Percentiles rank a stretch among this genome's conserved stretches.
These are phyloP conservation scores for Yponomeuta plumbellus DNA, from an alignment of 2,888 invertebrate genomes.

Conservation along the genomic window DNA sequence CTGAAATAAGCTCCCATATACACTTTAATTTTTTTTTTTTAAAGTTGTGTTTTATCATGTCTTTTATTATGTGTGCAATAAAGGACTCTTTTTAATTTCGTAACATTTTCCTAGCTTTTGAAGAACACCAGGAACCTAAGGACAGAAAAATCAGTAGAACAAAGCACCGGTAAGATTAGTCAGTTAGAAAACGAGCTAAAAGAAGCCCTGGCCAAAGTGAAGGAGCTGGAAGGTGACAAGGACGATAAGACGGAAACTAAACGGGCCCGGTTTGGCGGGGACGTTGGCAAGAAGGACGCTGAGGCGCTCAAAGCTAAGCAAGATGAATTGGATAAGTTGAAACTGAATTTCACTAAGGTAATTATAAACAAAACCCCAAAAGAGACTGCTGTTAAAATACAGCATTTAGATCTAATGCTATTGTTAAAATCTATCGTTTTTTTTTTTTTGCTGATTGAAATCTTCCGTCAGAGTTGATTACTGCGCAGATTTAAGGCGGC, in stretches of 20 bases:
- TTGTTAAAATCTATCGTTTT: no score
- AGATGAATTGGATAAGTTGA: constrained; percentile 74
- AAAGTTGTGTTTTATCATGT: no score
- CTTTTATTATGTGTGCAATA: no score
- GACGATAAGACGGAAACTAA: constrained; percentile 69
- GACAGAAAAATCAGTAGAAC: constrained; percentile 74
- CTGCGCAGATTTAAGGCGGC: background rate
- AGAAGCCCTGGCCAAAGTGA: constrained; percentile 76
- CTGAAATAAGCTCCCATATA: no score
- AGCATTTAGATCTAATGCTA: no score
- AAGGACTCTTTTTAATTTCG: no score
- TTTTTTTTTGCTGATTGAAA: no score
- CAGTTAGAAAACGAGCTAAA: constrained; percentile 79
- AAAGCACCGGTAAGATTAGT: constrained; percentile 77
- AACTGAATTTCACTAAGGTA: constrained; percentile 69
- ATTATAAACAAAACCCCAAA: constrained; percentile 6
- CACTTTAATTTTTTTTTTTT: no score
- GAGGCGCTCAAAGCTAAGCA: constrained; percentile 62
- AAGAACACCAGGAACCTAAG: constrained; percentile 73
- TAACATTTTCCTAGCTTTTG: constrained; percentile 54
- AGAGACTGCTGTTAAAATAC: no score
- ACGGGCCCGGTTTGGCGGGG: constrained; percentile 65
- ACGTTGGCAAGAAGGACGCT: constrained; percentile 57
- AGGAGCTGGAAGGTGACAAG: constrained; percentile 68
- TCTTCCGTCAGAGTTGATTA: no score